Percentiles rank a stretch among this genome's conserved stretches.
Evolutionary conservation across 2,113 vertebrate genomes (phyloP).

Genomic region (Platysteira castanea): DNA sequence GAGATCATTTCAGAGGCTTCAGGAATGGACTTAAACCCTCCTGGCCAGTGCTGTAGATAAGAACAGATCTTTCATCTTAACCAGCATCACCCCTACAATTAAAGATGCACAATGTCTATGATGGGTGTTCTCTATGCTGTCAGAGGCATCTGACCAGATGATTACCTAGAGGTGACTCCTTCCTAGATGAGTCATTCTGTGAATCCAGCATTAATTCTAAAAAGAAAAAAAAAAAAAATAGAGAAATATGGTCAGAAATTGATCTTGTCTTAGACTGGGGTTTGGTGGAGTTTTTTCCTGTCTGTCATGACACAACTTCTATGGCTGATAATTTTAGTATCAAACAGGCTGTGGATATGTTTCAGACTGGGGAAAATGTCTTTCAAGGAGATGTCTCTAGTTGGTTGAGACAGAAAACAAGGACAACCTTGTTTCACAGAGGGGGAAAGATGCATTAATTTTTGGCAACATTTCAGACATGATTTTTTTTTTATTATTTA

Average conservation of each 20-base stretch:
- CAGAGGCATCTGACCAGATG: neutral
- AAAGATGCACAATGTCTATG: neutral
- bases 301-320: neutral
- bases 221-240: neutral
- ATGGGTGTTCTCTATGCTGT: neutral
- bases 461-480: conserved; percentile 44
- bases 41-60: neutral
- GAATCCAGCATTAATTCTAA: neutral
- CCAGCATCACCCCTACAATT: neutral
- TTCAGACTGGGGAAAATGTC: neutral
- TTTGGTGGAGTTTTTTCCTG: neutral
- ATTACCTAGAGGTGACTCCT: neutral
- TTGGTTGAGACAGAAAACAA: neutral
- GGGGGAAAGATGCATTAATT: neutral
- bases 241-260: neutral
- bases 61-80: neutral
- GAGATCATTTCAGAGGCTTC: neutral
- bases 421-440: neutral
- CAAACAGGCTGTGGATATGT: neutral
- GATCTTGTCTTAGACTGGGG: neutral
- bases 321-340: neutral
- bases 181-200: neutral
- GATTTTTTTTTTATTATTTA: conserved; percentile 39
- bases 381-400: neutral
- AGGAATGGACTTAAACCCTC: neutral